Base-by-base conservation (phyloP, 2,888 invertebrate genomes). In the Neelides folsomi region DNA sequence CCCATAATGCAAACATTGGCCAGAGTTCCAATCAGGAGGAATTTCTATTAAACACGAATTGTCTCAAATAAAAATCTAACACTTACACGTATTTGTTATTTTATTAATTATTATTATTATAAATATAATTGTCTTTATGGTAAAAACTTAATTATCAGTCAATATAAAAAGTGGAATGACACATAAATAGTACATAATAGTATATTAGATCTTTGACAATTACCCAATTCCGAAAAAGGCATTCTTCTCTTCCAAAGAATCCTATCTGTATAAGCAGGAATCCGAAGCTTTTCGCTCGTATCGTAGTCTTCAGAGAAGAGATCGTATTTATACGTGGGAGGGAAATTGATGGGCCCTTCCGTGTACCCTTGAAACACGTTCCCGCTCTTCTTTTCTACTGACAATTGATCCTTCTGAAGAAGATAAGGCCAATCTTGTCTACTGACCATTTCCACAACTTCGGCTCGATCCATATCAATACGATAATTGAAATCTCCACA, bases 401-500 rank as follows among this genome's bases (percentile, higher is more conserved):
- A 78, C 41, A 98, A 74, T 71, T 98, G 98, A 74, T 98, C 98
- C 67, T 80, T 77, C 63, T 84, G 82, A 38, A 90, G 73, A 53
- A 97, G 78, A 46, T 81, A 74, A 52, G 79, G 77, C 66, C 84
- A 77, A 68, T 88, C 82, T 56, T 84, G 79, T 58, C 80, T 77
- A 52, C 79, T 78, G 1, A 94, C 79, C 56, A 87, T 74, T 54
- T 86, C 82, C 67, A 90, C 89, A 56, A 94, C 83, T 68, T 92
- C 89, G 6, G 94, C 94, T 68, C 89, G 90, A 60, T 88, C 85
- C 78, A 97, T 80, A 70, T 97, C 94, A 53, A 98, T 83, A 52
- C 98, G 80, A 69, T 98, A 99, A 71, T 99, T 98, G 71, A 98
- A 98, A 73, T 98, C 98, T 1, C 98, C 98, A 70, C 95, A 92